These are phyloP conservation scores for Hypomecis punctinalis DNA, from an alignment of 2,888 invertebrate genomes.

Conservation along the genomic window DNA sequence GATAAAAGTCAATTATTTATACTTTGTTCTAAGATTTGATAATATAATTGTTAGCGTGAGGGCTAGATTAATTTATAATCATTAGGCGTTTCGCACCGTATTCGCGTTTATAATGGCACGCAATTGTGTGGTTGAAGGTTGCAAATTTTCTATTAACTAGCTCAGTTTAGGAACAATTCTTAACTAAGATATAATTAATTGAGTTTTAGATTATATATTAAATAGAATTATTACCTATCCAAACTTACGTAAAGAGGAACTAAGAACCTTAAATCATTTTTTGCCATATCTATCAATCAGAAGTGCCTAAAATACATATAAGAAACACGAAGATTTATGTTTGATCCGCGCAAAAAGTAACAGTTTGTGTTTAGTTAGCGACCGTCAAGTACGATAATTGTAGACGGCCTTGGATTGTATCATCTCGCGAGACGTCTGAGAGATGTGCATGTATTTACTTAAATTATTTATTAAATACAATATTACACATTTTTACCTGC, in stretches of 20 bases:
- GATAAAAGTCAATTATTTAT: not conserved
- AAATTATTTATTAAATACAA: not conserved
- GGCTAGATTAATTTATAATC: too few species aligned
- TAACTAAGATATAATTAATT: too few species aligned
- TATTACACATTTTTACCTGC: too few species aligned
- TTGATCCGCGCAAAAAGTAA: slow-evolving; percentile 25
- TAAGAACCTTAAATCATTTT: not conserved
- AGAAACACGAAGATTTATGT: slow-evolving; percentile 15
- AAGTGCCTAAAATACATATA: not conserved
- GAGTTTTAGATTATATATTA: too few species aligned
- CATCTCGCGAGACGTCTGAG: slow-evolving; percentile 6
- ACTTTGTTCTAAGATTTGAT: not conserved
- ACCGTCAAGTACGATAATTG: slow-evolving; percentile 27
- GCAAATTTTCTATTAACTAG: too few species aligned
- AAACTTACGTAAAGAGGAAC: too few species aligned
- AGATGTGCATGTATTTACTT: slow-evolving; percentile 15
- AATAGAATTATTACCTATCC: too few species aligned
- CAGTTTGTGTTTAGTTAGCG: slow-evolving; percentile 24
- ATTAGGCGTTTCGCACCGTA: too few species aligned
- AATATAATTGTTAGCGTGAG: too few species aligned
- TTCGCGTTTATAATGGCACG: too few species aligned
- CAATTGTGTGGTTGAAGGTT: too few species aligned
- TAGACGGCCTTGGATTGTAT: slow-evolving; percentile 37
- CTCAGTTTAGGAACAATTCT: too few species aligned
- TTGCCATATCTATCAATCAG: not conserved